phyloP scores from a whole-genome alignment of 2,888 invertebrate genomes.

The Meliscaeva auricollis region DNA sequence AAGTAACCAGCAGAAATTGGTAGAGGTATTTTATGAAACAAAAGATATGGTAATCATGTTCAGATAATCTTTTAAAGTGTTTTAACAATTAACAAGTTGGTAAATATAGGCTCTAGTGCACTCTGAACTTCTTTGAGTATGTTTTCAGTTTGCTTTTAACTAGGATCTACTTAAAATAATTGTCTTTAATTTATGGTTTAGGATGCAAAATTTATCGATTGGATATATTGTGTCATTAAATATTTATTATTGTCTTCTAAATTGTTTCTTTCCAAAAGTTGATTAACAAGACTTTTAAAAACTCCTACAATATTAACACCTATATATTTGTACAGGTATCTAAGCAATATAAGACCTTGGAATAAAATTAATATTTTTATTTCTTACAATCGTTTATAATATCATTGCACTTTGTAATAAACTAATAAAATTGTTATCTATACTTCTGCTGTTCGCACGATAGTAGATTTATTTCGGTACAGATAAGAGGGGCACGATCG shows the following conservation, averaged over 20 bases:
- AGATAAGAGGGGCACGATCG: constrained; percentile 34
- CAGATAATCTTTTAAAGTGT: constrained; percentile 1
- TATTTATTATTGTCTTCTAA: not conserved
- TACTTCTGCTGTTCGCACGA: constrained; percentile 27
- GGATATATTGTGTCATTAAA: not conserved
- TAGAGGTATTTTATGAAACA: not conserved
- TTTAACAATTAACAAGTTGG: not conserved
- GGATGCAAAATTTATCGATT: not conserved
- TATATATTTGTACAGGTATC: not conserved
- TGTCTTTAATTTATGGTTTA: no score
- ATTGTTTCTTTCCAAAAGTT: not conserved
- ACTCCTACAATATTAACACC: not conserved
- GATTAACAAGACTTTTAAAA: not conserved
- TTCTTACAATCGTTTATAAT: constrained; percentile 1
- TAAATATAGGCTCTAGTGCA: not conserved
- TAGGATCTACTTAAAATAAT: not conserved
- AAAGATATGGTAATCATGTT: not conserved
- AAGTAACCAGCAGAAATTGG: not conserved
- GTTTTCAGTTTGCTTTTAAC: not conserved
- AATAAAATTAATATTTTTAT: not conserved
- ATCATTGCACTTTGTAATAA: constrained; percentile 35
- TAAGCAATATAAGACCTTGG: not conserved
- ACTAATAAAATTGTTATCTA: constrained; percentile 56
- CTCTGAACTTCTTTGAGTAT: not conserved
- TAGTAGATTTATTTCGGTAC: constrained; percentile 38